Percentiles rank a stretch among this genome's conserved stretches.
Conservation (phyloP, 2,888 invertebrate genomes). For the Drosophila diplacantha region DNA sequence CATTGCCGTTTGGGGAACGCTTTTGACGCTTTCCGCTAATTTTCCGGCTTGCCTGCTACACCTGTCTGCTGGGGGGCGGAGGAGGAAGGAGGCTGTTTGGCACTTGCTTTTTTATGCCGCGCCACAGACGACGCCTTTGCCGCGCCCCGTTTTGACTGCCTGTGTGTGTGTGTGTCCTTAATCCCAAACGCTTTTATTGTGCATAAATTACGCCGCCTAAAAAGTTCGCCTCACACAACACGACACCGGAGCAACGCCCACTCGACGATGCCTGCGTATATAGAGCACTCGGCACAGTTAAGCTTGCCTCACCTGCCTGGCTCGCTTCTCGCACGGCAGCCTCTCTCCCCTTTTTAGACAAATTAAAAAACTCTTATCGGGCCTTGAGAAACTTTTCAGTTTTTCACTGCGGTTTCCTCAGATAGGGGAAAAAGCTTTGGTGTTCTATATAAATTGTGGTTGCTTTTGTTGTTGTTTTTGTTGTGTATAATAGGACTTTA, state of each 20-base stretch:
- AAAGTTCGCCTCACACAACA: conserved; percentile 48
- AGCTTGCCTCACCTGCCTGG: neutral
- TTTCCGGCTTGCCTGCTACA: conserved; percentile 70
- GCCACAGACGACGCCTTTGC: conserved; percentile 29
- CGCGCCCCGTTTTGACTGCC: conserved; percentile 29
- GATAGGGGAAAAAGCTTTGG: conserved; percentile 28
- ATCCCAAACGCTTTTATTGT: conserved; percentile 68
- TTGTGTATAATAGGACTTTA: conserved; percentile 48
- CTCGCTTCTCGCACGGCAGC: neutral
- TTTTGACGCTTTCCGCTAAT: conserved; percentile 73
- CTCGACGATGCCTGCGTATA: conserved; percentile 13
- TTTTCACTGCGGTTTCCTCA: conserved; percentile 48
- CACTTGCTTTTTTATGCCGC: conserved; percentile 33
- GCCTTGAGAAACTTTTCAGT: conserved; percentile 56
- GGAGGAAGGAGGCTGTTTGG: neutral
- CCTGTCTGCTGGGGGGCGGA: conserved; percentile 49
- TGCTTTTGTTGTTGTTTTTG: conserved; percentile 12
- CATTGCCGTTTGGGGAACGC: conserved; percentile 69
- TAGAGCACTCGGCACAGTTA: conserved; percentile 9
- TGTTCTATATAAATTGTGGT: conserved; percentile 43
- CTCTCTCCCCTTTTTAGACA: conserved; percentile 60
- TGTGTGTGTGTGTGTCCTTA: conserved; percentile 43
- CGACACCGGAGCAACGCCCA: conserved; percentile 19
- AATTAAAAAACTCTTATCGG: conserved; percentile 72
- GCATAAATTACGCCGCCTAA: conserved; percentile 68